A percentile compares a stretch with the other conserved stretches of the same genome.
Evolutionary conservation across 2,113 vertebrate species (phyloP).

Genomic region (Lophotis ruficrista): DNA sequence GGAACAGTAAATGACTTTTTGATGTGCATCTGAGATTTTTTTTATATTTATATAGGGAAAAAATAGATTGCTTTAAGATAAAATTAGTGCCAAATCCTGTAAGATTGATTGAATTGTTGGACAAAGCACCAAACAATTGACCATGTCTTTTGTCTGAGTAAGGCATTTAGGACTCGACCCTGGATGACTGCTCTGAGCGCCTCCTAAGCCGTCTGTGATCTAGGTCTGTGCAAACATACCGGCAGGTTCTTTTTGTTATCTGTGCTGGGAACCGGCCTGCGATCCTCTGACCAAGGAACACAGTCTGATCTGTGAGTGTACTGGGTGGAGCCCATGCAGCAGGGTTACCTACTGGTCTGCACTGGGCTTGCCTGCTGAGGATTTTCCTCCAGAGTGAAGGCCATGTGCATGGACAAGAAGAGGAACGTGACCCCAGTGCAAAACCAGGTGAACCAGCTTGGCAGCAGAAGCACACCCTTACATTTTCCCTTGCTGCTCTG

Average conservation of each 20-base stretch:
- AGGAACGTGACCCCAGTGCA: not conserved
- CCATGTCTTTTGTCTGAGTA: not conserved
- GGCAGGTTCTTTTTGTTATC: not conserved
- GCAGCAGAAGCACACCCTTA: not conserved
- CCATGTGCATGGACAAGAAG: rapidly evolving
- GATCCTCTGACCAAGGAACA: not conserved
- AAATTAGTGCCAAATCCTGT: not conserved
- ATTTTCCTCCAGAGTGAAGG: rapidly evolving
- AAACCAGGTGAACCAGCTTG: not conserved
- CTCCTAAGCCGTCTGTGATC: not conserved
- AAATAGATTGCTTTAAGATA: not conserved
- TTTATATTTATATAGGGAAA: not conserved
- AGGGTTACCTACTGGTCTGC: not conserved
- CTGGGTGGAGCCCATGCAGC: not conserved
- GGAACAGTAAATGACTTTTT: not conserved
- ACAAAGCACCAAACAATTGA: not conserved
- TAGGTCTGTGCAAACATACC: not conserved
- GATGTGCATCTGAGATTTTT: not conserved
- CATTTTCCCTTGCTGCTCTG: not conserved
- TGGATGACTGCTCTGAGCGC: rapidly evolving
- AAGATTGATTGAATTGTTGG: not conserved
- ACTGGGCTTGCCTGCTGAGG: rapidly evolving
- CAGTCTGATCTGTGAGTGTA: rapidly evolving
- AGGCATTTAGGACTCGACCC: not conserved
- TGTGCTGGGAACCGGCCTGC: not conserved